Conservation (phyloP, 2,113 vertebrate genomes). For the Tursiops truncatus region DNA sequence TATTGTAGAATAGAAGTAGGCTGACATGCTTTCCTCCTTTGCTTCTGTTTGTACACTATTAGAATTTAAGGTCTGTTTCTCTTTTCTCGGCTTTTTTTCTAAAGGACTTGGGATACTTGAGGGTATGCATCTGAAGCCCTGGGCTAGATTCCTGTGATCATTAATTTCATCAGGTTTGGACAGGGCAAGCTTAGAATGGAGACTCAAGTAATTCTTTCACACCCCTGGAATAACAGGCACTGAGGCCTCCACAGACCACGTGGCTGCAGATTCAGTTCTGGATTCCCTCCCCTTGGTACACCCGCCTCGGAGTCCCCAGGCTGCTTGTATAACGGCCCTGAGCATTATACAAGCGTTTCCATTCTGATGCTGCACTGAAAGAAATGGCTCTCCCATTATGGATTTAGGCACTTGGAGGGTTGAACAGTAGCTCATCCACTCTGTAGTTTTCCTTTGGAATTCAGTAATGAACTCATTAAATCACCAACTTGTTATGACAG, state of each 20-base stretch:
- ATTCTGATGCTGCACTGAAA: neutral
- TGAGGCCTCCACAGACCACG: neutral
- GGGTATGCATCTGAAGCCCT: neutral
- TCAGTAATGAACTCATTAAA: conserved; percentile 73
- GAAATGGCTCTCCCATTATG: neutral
- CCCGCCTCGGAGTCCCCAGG: neutral
- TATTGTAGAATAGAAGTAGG: neutral
- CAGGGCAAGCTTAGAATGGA: neutral
- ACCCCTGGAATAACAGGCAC: neutral
- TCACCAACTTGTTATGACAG: conserved; percentile 70
- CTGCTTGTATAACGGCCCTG: neutral
- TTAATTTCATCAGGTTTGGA: neutral
- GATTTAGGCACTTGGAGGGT: neutral
- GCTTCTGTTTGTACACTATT: neutral
- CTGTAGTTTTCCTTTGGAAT: conserved; percentile 59
- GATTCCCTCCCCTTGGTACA: neutral
- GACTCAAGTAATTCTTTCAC: neutral
- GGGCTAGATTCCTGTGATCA: neutral
- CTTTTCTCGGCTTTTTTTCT: neutral
- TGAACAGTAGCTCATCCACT: conserved; percentile 4
- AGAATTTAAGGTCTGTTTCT: conserved; percentile 25
- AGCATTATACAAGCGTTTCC: neutral
- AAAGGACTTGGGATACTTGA: neutral
- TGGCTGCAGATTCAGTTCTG: neutral
- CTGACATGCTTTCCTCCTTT: neutral